Evolutionary conservation across 2,113 vertebrate genomes (phyloP).

Genomic region (Mirounga angustirostris): DNA sequence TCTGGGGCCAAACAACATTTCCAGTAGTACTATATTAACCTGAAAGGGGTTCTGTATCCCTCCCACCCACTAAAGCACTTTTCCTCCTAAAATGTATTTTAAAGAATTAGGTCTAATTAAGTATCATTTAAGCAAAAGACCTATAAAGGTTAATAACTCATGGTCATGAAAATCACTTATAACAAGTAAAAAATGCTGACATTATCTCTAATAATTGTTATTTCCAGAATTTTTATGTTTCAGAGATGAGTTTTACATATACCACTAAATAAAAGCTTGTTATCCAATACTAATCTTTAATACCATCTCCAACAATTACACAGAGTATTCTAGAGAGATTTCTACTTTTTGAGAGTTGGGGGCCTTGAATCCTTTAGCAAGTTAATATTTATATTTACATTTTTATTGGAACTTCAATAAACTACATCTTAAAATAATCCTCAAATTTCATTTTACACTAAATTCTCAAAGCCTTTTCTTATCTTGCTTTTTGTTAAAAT

Average conservation of each 20-base stretch:
- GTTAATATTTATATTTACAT: neutral
- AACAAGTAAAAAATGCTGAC: conserved; percentile 35
- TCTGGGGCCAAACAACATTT: conserved; percentile 23
- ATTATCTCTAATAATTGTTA: neutral
- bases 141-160: conserved; percentile 36
- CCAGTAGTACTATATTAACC: neutral
- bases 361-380: conserved; percentile 39
- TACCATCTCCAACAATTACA: conserved; percentile 31
- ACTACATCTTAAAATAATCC: conserved; percentile 31
- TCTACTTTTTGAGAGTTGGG: neutral
- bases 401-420: conserved; percentile 35
- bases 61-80: neutral
- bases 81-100: conserved; percentile 61
- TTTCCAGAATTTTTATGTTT: conserved; percentile 37
- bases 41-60: neutral
- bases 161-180: conserved; percentile 18
- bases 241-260: conserved; percentile 17
- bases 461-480: conserved; percentile 49
- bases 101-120: neutral
- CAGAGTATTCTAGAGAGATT: neutral
- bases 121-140: conserved; percentile 53
- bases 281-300: neutral
- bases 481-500: conserved; percentile 41
- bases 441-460: conserved; percentile 42
- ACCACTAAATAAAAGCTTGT: neutral